These are phyloP conservation scores for Hepsetus odoe DNA, from an alignment of 2,113 vertebrate genomes.

Conservation along the genomic window DNA sequence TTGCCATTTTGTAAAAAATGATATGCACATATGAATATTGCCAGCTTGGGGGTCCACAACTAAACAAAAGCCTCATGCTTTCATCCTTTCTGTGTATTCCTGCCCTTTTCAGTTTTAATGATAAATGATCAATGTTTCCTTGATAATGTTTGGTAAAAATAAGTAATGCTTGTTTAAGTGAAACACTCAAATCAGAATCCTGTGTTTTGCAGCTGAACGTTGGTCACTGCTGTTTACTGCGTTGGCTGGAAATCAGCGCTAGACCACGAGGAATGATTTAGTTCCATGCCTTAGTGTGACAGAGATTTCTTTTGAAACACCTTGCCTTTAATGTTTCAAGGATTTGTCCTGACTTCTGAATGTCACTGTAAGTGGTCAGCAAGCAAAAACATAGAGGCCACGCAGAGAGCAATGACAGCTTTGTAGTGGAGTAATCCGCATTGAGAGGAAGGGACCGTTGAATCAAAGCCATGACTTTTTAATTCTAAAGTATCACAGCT, in stretches of 20 bases:
- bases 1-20: slow-evolving; percentile 26
- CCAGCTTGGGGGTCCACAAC: slow-evolving; percentile 5
- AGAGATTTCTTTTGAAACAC: not conserved
- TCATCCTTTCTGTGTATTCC: not conserved
- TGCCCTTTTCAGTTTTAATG: not conserved
- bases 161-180: not conserved
- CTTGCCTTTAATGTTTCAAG: not conserved
- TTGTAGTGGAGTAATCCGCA: slow-evolving; percentile 67
- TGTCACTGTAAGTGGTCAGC: not conserved
- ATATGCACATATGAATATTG: slow-evolving; percentile 3
- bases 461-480: slow-evolving; percentile 46
- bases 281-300: slow-evolving; percentile 1
- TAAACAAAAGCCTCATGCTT: slow-evolving; percentile 16
- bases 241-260: not conserved
- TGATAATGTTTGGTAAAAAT: not conserved
- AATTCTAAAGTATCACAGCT: slow-evolving; percentile 63
- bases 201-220: not conserved
- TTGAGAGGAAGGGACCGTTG: slow-evolving; percentile 48
- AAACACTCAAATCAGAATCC: not conserved
- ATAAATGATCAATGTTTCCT: not conserved
- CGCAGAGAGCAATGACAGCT: slow-evolving; percentile 51
- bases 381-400: slow-evolving; percentile 37
- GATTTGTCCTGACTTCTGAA: slow-evolving; percentile 4
- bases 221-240: not conserved
- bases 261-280: not conserved